Base-by-base conservation (phyloP, 1,140 invertebrate genomes). In the Camponotus floridanus region DNA sequence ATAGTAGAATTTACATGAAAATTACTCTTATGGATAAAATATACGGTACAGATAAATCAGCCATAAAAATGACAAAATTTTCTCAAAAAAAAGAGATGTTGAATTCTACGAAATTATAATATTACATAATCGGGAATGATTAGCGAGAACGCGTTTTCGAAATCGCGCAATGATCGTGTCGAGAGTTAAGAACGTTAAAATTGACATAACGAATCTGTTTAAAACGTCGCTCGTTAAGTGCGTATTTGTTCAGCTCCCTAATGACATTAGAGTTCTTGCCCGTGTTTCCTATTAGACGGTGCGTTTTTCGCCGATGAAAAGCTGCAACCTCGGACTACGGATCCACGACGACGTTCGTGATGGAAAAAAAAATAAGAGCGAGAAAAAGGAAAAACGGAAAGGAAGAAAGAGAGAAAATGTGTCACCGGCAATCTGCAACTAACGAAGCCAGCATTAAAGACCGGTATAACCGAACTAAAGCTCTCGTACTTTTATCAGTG, bases 401-500 rank as follows among this genome's bases (percentile, higher is more conserved):
- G 42, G 11, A 21, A 45, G 5, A 70, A 51, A 62, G 15, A 48
- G 42, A 33, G 51, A 86, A 86, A 68, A 80, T 68, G 39, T 61
- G 76, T 80, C 65, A 80, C 48, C 45, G 64, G 64, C 84, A 80
- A 86, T 68, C 84, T 86, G 42, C 45, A 51, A 71, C 31, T 86
- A 81, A 86, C 55, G 65, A 81, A 86, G 62, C 62, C 33, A n/a
- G 21, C 39, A 59, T 80, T 80, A 81, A 85, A 85, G 51, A 78
- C 33, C 48, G 31, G 36, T 73, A 73, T 36, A 48, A 42, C 21
- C 48, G 45, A 21, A 39, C 26, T 39, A 33, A 65, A 85, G 45
- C 59, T 57, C 21, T 64, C 45, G 21, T 45, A 65, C 18, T 45
- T 18, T 36, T 62, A 31, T 42, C 8, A 57, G 11, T n/a, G 57